Base-by-base conservation (phyloP, 2,113 vertebrate species). In the Uria lomvia region DNA sequence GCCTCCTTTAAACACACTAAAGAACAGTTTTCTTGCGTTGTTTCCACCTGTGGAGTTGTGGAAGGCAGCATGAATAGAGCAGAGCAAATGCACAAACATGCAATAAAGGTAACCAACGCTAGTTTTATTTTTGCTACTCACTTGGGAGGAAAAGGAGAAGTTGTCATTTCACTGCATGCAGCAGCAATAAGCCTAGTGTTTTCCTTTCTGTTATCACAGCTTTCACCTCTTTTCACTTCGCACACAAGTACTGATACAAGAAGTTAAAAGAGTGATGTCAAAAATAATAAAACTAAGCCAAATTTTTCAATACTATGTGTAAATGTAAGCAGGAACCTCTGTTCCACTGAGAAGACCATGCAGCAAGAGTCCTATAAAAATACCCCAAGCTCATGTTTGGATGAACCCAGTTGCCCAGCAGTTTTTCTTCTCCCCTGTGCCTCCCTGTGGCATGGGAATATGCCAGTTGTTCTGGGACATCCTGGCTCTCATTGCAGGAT, bases 361-460 rank as follows among this genome's bases (percentile, higher is more conserved):
- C 24, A 80, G 15, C 11, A 38, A 21, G 29, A 67, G 9, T 58
- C 32, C 17, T 36, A 5, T 5, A 38, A 42, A 90, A 84, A 63
- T 14, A 62, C 8, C 3, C 12, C 12, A 71, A 43, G 36, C 7
- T 78, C 43, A 21, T 0, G 0, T 74, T 59, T 65, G 11, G 60
- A 7, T 42, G 19, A 86, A 68, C 2, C 1, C 26, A 23, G 19
- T 8, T 23, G 20, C 7, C 18, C 15, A 23, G 59, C 27, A 66
- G 17, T 10, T 86, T 90, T 53, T 62, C 4, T 43, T 12, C 22
- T 70, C 18, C 36, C 34, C 16, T 17, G 15, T 60, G 18, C 27
- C 24, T 85, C 24, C 16, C 42, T 43, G 22, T 2, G 6, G 47
- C 52, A 50, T 4, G 15, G 55, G 42, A 71, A 76, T n/a, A 56